Evolutionary conservation across 2,113 vertebrate genomes (phyloP).

Genomic region (Crypturellus undulatus): DNA sequence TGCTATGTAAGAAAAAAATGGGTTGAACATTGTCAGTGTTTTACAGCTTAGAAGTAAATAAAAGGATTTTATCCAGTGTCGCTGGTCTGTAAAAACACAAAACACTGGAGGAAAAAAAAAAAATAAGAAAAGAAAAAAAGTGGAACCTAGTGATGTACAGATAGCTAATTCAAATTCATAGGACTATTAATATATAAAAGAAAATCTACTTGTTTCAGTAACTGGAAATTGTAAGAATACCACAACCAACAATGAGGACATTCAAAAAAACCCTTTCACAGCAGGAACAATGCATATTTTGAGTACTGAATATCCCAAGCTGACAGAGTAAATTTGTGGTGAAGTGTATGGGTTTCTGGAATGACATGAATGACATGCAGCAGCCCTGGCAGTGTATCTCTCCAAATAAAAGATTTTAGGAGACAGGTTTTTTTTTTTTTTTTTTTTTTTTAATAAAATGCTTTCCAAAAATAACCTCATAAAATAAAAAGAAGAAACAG

Average conservation of each 20-base stretch:
- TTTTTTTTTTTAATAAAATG: too few relatives aligned
- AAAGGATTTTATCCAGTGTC: neutral
- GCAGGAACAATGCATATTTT: neutral
- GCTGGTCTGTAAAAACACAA: neutral
- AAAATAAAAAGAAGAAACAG: neutral
- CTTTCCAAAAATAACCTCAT: neutral
- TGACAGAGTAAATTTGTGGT: neutral
- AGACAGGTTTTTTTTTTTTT: too few relatives aligned
- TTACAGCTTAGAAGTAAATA: neutral
- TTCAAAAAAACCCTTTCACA: neutral
- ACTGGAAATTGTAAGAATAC: neutral
- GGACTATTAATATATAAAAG: accelerated
- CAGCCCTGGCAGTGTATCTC: neutral
- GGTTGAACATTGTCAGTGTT: neutral
- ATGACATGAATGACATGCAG: neutral
- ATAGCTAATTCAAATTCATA: neutral
- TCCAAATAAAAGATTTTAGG: neutral
- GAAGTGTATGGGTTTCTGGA: neutral
- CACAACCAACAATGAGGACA: neutral
- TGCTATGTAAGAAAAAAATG: neutral
- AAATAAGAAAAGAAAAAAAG: neutral
- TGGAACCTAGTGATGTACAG: neutral
- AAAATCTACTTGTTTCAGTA: neutral
- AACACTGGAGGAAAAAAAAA: neutral
- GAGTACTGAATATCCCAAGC: neutral